Conservation (phyloP, 30 jellyfish, hydroid and myxozoan species). For the Pseudorhiza aurosa region DNA sequence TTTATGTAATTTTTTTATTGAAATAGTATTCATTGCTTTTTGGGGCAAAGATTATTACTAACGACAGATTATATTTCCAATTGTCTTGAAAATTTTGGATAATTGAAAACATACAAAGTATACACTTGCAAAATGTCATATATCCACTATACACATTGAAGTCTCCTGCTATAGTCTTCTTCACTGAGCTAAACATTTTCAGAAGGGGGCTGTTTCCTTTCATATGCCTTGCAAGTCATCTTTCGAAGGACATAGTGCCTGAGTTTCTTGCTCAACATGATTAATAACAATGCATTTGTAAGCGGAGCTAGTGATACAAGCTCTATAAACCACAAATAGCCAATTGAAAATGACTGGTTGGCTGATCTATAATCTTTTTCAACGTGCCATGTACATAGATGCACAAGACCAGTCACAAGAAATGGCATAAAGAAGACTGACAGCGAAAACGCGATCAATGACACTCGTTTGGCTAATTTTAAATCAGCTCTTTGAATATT, state of each 20-base stretch:
- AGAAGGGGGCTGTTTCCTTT: no score
- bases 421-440: not conserved
- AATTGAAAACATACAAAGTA: no score
- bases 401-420: not conserved
- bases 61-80: no score
- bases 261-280: not conserved
- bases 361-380: not conserved
- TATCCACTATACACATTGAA: no score
- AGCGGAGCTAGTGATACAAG: not conserved
- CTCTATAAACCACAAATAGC: not conserved
- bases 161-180: no score
- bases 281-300: not conserved
- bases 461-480: slow-evolving; percentile 16
- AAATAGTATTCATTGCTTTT: no score
- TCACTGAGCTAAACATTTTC: no score
- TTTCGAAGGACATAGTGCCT: not conserved
- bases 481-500: slow-evolving; percentile 16
- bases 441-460: not conserved
- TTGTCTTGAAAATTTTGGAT: no score
- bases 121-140: no score
- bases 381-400: not conserved
- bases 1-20: no score
- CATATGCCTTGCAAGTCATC: not conserved
- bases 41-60: no score
- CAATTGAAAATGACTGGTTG: not conserved